Percentiles rank a stretch among this genome's conserved stretches.
Evolutionary conservation across 1,140 invertebrate species (phyloP).

Genomic region (Chlorops oryzae): DNA sequence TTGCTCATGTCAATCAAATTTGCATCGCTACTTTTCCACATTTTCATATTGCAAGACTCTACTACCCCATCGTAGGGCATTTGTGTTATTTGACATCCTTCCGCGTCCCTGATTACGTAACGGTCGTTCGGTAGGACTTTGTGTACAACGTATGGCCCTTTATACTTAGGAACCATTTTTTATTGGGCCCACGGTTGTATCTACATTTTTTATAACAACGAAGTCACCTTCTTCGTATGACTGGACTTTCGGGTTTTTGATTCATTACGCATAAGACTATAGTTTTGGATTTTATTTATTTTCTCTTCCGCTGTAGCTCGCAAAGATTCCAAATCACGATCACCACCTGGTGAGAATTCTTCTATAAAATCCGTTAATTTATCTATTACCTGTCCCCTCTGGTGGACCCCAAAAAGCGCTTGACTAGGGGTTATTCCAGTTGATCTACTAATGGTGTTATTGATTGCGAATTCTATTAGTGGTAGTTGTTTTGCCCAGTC

Average conservation of each 20-base stretch:
- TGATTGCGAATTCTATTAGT: constrained; percentile 8
- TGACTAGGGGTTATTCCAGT: constrained; percentile 6
- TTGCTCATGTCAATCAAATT: background rate
- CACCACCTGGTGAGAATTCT: too few species aligned
- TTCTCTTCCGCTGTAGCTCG: too few species aligned
- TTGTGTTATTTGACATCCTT: constrained; percentile 4
- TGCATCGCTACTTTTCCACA: background rate
- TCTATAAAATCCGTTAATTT: constrained; percentile 2
- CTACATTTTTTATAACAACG: constrained; percentile 5
- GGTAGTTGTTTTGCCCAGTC: constrained; percentile 7
- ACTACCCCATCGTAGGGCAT: background rate
- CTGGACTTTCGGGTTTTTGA: background rate
- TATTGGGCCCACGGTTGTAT: constrained; percentile 2
- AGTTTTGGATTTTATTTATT: too few species aligned
- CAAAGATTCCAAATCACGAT: too few species aligned
- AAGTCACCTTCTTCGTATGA: constrained; percentile 1
- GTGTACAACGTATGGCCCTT: constrained; percentile 3
- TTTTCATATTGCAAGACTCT: background rate
- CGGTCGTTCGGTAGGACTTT: constrained; percentile 1
- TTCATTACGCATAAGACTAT: too few species aligned
- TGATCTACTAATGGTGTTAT: constrained; percentile 3
- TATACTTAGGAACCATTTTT: constrained; percentile 6
- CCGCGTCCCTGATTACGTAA: constrained; percentile 1
- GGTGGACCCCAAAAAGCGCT: constrained; percentile 3
- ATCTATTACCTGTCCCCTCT: constrained; percentile 2